Evolutionary conservation across 2,888 invertebrate species (phyloP).

Genomic region (Caenorhabditis uteleia): DNA sequence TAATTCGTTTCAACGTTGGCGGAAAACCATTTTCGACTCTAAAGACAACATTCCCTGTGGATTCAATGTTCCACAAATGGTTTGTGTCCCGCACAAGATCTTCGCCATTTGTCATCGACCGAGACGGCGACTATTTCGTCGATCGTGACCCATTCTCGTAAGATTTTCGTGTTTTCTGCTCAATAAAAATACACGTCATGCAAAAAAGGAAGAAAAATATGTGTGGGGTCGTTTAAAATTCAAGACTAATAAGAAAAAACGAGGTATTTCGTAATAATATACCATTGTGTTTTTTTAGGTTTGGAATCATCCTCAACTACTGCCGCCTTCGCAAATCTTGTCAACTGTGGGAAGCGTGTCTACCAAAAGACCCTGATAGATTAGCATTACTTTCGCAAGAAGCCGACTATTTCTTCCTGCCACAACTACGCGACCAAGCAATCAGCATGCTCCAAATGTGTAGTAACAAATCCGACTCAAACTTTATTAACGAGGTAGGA

Average conservation of each 20-base stretch:
- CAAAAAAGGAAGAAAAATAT: not conserved
- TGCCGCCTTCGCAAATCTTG: conserved; percentile 58
- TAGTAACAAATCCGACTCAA: conserved; percentile 53
- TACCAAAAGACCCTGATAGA: conserved; percentile 66
- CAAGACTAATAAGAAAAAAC: not conserved
- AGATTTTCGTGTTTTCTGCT: conserved; percentile 14
- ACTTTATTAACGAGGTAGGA: conserved; percentile 35
- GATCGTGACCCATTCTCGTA: conserved; percentile 65
- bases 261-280: not conserved
- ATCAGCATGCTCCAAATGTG: conserved; percentile 62
- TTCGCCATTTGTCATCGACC: conserved; percentile 54
- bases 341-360: conserved; percentile 67
- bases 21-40: conserved; percentile 49
- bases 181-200: not conserved
- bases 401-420: conserved; percentile 63
- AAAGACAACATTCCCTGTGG: conserved; percentile 44
- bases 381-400: conserved; percentile 62
- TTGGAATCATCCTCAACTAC: conserved; percentile 66
- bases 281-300: conserved; percentile 38
- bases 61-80: conserved; percentile 60
- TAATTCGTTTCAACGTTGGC: conserved; percentile 65
- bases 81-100: conserved; percentile 58
- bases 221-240: no score
- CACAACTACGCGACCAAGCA: conserved; percentile 63
- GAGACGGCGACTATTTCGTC: conserved; percentile 64